Evolutionary conservation across 2,888 invertebrate species (phyloP).

Genomic region (Petrolisthes manimaculis): DNA sequence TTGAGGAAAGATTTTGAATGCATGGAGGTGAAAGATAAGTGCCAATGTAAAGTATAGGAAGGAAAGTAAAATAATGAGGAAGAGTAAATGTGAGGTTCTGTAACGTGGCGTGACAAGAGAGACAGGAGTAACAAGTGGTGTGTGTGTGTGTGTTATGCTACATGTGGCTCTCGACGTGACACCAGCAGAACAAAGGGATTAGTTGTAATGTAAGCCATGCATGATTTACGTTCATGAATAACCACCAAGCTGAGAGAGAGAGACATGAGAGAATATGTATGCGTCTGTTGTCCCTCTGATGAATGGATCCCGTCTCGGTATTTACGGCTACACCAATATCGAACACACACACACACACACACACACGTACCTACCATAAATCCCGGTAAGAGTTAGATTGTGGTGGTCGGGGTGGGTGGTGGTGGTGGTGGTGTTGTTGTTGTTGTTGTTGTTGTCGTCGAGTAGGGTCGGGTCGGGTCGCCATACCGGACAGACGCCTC

Average conservation of each 20-base stretch:
- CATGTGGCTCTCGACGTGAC: no score
- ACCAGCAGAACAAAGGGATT: constrained; percentile 22
- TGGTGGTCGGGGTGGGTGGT: no score
- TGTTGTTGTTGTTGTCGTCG: not conserved
- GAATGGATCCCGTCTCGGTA: constrained; percentile 18
- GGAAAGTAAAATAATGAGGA: not conserved
- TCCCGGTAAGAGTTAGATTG: no score
- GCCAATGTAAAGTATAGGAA: not conserved
- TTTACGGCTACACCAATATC: constrained; percentile 31
- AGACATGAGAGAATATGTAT: not conserved
- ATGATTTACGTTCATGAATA: constrained; percentile 36
- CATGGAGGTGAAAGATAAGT: not conserved
- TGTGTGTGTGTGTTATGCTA: not conserved
- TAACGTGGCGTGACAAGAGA: not conserved
- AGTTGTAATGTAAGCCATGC: constrained; percentile 28
- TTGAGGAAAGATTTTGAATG: not conserved
- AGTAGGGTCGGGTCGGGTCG: not conserved
- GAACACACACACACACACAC: not conserved
- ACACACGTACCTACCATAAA: not conserved
- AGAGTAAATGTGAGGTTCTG: not conserved
- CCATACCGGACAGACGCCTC: not conserved
- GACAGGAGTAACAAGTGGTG: not conserved
- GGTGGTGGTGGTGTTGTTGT: not conserved
- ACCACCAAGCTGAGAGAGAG: not conserved
- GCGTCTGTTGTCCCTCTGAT: constrained; percentile 25